These are phyloP conservation scores for Drosophila imparisetae DNA, from an alignment of 2,888 invertebrate genomes.

Conservation along the genomic window DNA sequence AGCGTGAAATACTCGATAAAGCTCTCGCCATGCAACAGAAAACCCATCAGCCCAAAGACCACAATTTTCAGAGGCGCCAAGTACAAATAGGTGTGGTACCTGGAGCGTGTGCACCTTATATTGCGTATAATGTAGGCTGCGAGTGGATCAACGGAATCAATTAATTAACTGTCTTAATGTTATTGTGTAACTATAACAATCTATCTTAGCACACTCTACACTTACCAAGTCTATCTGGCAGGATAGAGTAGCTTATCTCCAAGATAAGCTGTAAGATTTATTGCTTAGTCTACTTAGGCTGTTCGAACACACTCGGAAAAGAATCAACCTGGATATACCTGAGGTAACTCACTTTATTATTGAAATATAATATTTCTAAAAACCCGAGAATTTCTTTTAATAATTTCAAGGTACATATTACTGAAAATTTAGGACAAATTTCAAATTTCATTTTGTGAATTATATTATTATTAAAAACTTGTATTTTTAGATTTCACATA, in stretches of 20 bases:
- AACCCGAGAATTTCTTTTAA: not conserved
- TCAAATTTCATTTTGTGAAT: not conserved
- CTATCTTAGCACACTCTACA: not conserved
- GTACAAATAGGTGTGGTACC: conserved; percentile 90
- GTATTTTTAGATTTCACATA: not conserved
- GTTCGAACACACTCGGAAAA: not conserved
- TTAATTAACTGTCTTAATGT: not conserved
- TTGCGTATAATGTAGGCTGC: conserved; percentile 80
- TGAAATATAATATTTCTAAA: not conserved
- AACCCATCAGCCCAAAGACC: conserved; percentile 88
- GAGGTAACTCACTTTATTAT: not conserved
- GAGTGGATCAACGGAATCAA: not conserved
- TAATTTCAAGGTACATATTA: not conserved
- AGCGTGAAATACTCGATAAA: conserved; percentile 85
- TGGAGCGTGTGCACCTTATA: conserved; percentile 87
- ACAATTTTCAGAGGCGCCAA: conserved; percentile 91
- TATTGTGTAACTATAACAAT: not conserved
- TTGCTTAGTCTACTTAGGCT: not conserved
- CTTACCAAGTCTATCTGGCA: not conserved
- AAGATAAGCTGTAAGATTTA: not conserved
- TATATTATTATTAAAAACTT: not conserved
- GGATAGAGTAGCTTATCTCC: not conserved
- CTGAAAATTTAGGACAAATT: not conserved
- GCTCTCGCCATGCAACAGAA: conserved; percentile 85
- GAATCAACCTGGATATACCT: not conserved